Percentiles rank a stretch among this genome's conserved stretches.
Evolutionary conservation across 2,797 vertebrate species (phyloP).

Genomic region (Acanthis flammea): DNA sequence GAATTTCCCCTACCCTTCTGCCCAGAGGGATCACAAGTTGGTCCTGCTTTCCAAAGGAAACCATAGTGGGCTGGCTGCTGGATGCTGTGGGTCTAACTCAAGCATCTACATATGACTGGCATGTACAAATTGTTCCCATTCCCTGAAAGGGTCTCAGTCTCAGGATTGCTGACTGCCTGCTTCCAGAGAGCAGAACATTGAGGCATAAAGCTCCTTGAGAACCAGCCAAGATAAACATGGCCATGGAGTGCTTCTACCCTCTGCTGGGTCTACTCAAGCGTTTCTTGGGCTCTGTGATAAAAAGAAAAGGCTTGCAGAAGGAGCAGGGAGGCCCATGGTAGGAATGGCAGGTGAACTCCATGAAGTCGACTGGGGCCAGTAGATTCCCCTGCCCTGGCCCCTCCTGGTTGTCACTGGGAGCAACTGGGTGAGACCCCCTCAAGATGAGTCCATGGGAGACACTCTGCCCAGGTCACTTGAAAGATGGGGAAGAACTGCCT

Average conservation of each 20-base stretch:
- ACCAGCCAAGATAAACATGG: neutral
- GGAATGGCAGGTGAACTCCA: fast-evolving
- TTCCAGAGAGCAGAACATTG: neutral
- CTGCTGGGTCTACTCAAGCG: neutral
- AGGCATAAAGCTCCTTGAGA: neutral
- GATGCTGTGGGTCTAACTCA: neutral
- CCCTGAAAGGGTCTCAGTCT: neutral
- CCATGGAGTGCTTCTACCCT: neutral
- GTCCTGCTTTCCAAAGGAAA: neutral
- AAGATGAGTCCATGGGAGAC: neutral
- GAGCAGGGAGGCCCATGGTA: neutral
- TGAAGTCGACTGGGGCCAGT: fast-evolving
- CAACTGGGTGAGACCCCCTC: neutral
- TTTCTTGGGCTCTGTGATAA: neutral
- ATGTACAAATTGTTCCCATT: neutral
- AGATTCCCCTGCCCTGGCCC: too few relatives aligned
- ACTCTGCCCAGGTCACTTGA: neutral
- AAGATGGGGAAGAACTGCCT: neutral
- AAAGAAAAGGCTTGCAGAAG: neutral
- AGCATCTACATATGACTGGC: fast-evolving
- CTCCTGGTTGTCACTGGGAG: neutral
- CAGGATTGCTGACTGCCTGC: neutral
- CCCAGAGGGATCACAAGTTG: neutral
- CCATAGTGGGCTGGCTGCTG: neutral
- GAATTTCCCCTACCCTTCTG: neutral